Base-by-base conservation (phyloP, 1,140 invertebrate genomes). In the Coptotermes formosanus region DNA sequence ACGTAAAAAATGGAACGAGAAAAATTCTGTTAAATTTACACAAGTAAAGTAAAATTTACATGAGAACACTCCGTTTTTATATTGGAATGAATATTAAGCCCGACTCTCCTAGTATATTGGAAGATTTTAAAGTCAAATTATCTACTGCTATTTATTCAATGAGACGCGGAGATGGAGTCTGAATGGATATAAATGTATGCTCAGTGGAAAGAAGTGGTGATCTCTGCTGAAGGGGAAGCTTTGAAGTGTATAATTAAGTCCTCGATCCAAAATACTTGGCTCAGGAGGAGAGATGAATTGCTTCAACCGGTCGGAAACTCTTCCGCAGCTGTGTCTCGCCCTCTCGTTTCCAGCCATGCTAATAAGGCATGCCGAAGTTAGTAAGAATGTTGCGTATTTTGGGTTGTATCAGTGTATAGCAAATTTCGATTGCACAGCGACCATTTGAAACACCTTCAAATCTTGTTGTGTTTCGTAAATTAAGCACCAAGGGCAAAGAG, bases 61-160 rank as follows among this genome's bases (percentile, higher is more conserved):
- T 21, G 21, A n/a, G 19, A 16, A 30, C 3, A 30, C 16, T 8
- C 9, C 64, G 14, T 30, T 75, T 75, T 55, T 23, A 7, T 75
- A 75, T 75, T 16, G 25, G 64, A 30, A 75, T 75, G 64, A 75
- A 75, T 75, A 75, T 75, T 30, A 75, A n/a, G 64, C n/a, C 25
- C 9, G 64, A n/a, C 30, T 75, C 64, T n/a, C 64, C 8, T n/a
- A 30, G n/a, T n/a, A 3, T 30, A 30, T 75, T 75, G 64, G 64
- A 75, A n/a, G 6, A 75, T 75, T 75, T 75, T 75, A 75, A 75
- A 75, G 64, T 75, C 64, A 75, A 75, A 75, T 75, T 75, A 75
- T 75, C 64, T 30, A 30, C 64, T 75, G 52, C 0, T 48, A 23
- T 75, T 75, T 30, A 75, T 75, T 75, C 64, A 75, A 75, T n/a